These are phyloP conservation scores for Ictidomys tridecemlineatus DNA, from an alignment of 2,113 vertebrate species.

Conservation along the genomic window DNA sequence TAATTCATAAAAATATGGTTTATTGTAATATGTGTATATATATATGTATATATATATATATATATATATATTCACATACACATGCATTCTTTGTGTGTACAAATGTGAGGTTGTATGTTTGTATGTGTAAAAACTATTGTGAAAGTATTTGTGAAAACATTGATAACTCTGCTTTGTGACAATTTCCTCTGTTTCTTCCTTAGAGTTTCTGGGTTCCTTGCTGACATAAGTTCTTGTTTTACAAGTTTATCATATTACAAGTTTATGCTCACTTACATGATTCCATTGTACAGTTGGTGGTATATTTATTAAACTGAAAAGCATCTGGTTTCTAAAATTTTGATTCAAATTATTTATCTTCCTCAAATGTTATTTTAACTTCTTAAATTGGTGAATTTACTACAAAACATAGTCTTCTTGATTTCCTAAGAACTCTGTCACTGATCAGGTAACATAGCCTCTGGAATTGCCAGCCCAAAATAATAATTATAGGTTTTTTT, in stretches of 20 bases:
- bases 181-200: background rate
- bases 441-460: background rate
- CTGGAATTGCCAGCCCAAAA: background rate
- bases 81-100: background rate
- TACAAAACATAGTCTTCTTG: background rate
- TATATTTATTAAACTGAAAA: background rate
- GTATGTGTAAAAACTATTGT: background rate
- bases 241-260: background rate
- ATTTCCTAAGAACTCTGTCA: background rate
- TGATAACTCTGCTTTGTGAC: background rate
- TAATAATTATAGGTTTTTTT: slow-evolving; percentile 11
- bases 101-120: background rate
- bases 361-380: slow-evolving; percentile 28
- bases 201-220: background rate
- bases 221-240: background rate
- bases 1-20: background rate
- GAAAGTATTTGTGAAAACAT: background rate
- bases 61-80: background rate
- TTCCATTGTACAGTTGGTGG: background rate
- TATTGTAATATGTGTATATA: background rate
- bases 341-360: slow-evolving; percentile 41
- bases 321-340: background rate
- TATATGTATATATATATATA: background rate
- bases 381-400: background rate
- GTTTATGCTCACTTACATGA: background rate